Evolutionary conservation across 2,797 vertebrate species (phyloP).

Genomic region (Coregonus sp.): DNA sequence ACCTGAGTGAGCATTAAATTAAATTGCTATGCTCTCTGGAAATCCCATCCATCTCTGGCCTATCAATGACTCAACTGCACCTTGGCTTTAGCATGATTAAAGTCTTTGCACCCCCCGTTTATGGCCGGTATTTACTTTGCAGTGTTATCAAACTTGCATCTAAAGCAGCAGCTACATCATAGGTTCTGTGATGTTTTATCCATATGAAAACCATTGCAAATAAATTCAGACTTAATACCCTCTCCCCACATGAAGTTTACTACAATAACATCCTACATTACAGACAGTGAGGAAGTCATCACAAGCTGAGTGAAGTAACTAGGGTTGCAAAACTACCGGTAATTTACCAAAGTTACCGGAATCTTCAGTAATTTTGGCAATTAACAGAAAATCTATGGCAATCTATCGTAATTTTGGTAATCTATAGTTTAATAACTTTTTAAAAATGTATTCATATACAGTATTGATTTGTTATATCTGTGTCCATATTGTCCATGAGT

Average conservation of each 20-base stretch:
- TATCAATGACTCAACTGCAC: background rate
- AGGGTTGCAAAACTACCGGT: too few relatives aligned
- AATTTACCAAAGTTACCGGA: too few relatives aligned
- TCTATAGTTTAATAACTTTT: too few relatives aligned
- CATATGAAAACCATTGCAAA: background rate
- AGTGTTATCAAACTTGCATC: background rate
- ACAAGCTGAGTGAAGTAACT: background rate
- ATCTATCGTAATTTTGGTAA: too few relatives aligned
- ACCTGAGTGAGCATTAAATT: background rate
- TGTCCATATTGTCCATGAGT: too few relatives aligned
- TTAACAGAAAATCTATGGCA: too few relatives aligned
- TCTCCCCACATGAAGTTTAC: background rate
- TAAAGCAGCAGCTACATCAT: background rate
- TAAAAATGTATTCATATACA: too few relatives aligned
- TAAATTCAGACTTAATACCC: background rate
- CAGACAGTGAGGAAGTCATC: background rate
- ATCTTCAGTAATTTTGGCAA: too few relatives aligned
- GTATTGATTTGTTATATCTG: too few relatives aligned
- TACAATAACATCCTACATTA: background rate
- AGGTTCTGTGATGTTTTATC: background rate
- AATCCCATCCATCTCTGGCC: background rate
- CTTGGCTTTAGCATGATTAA: background rate
- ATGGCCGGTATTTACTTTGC: background rate
- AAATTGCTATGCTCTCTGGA: background rate
- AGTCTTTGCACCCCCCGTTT: background rate